Base-by-base conservation (phyloP, 2,797 vertebrate species). In the Chiloscyllium punctatum region DNA sequence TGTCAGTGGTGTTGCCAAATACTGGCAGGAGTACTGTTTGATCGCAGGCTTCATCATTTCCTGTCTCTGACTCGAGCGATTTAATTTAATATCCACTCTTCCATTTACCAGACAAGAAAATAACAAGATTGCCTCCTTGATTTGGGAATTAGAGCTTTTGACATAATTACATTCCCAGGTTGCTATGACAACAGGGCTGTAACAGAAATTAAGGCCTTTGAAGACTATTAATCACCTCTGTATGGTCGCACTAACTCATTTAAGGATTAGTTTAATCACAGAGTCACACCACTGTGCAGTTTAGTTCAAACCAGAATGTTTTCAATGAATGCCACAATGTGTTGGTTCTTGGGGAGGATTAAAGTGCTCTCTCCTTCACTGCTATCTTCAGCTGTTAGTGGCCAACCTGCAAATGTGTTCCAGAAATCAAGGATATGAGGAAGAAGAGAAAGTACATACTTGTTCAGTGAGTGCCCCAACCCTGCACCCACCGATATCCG, bases 31-130 rank as follows among this genome's bases (percentile, higher is more conserved):
- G 11, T 37, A 92, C 37, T 2, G 37, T 66, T 94, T 2, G 23
- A 94, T 51, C 3, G 9, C n/a, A 15, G 42, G 13, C 15, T 94
- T 71, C 69, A 94, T 23, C 37, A 15, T 51, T 94, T 71, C 92
- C 68, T 48, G 27, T 72, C 30, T 72, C 62, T 88, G 27, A 33
- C 27, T 90, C 21, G 16, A 37, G 42, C 1, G 16, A 27, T 33
- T 94, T 94, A 51, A 94, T 74, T 74, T 94, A 94, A 94, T 94
- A 25, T 94, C 94, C 33, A n/a, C 48, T 69, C 68, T 72, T 48
- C 11, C 53, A 33, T 53, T 51, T 74, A 72, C 68, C 69, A 94
- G 69, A 72, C 69, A 94, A 74, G 27, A 30, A 74, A 95, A 66
- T 62, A 95, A 95, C 2, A 71, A 84, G 66, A 84, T 95, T 95